Base-by-base conservation (phyloP, 1,140 invertebrate genomes). In the Tenebrio molitor region DNA sequence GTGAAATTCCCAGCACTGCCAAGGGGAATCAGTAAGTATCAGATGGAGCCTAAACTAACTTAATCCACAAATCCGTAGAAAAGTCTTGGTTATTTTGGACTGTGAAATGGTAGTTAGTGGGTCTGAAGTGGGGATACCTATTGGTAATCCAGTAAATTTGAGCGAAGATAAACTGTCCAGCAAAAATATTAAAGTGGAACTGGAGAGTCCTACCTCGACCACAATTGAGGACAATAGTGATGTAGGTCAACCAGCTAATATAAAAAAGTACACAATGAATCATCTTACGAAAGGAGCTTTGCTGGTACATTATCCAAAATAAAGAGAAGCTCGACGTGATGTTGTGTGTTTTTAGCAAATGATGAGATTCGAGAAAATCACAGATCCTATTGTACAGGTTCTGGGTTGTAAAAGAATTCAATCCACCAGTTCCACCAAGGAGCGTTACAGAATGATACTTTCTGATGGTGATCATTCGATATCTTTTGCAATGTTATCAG, bases 401-500 rank as follows among this genome's bases (percentile, higher is more conserved):
- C 79, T 94, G 75, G 91, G 91, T 72, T 89, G 87, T 36, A 89
- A 89, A 78, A 87, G 85, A 42, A 87, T 90, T 29, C 85, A 58
- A 8, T 81, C 87, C 79, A 76, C 88, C 85, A 75, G 86, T 86
- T 65, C 88, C 86, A 80, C 81, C 34, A 88, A 88, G 67, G 94
- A 96, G 73, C 88, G 95, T 34, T 96, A 91, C 78, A 87, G 96
- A 53, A 80, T 97, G 0, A 83, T 96, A 0, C 84, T 97, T 5
- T 97, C 95, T 1, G 96, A 98, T 88, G 95, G 96, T 0, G 85
- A 89, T 69, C 87, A 91, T 82, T 88, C 89, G 0, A 92, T 95
- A 79, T 94, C 93, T 64, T 96, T 93, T 85, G 94, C 94, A 0
- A 96, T 98, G 94, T 84, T 97, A 64, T 94, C 94, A 0, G 95